Evolutionary conservation across 2,888 invertebrate species (phyloP), one percentile per base, ranked within the genome.

Genomic region (Lottia gigantea): DNA sequence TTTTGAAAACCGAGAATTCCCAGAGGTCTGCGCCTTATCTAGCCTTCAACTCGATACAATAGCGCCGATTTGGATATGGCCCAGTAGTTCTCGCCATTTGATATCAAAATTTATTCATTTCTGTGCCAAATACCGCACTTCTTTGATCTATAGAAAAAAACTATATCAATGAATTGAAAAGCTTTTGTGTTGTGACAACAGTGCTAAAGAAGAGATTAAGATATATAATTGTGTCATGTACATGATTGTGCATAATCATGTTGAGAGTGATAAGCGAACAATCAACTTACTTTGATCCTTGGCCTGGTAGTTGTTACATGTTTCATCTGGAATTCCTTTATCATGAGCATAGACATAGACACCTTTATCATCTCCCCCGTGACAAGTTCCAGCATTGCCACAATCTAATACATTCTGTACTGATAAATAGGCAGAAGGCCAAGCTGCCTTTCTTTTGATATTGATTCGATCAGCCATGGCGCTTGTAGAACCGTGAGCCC

Each of bases 241-340:
- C 40, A 40, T 40, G 40, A 40, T 8, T 8, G 11, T 1, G 40
- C 40, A 40, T 40, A 40, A 40, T 8, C 0, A 40, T 8, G 2
- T 8, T 40, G 40, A 1, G 1, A 40, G 40, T 6, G 40, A 11
- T 40, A 40, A 40, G 11, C 11, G 11, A 11, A 46, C 14, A 64
- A 23, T 1, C 15, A 26, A 71, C 83, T 75, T 72, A 89, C 89
- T 82, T 83, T 89, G 89, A 76, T 90, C 85, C 66, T 86, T 87
- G 23, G 90, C 90, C 75, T 90, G 90, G 77, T 90, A 90, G 82
- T 90, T 90, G 80, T 90, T 90, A 80, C 90, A 90, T 0, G 90
- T 89, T 74, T 90, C 90, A 76, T 90, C 89, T 40, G 89, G 89
- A 61, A 90, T 89, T 61, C 90, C 90, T 46, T 82, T 72, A 16